phyloP scores from a whole-genome alignment of 2,888 invertebrate genomes.

The Watsonalla binaria region DNA sequence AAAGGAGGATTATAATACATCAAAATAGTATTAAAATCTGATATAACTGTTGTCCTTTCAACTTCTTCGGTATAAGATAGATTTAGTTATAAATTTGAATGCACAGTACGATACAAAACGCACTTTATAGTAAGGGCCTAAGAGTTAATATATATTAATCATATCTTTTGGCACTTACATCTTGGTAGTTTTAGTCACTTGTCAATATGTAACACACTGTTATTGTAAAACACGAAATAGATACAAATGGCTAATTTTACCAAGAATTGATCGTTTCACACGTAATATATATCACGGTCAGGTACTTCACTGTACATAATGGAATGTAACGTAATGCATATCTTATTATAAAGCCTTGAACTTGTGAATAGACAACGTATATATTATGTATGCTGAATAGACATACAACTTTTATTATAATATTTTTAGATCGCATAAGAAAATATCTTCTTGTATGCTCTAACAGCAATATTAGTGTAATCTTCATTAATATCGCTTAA shows the following conservation, averaged over 20 bases:
- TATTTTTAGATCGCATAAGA: slow-evolving; percentile 18
- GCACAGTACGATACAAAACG: slow-evolving; percentile 5
- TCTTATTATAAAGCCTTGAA: neutral
- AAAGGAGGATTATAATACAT: too few relatives aligned
- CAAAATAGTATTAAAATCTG: too few relatives aligned
- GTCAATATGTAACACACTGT: neutral
- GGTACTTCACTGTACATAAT: neutral
- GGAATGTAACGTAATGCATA: neutral
- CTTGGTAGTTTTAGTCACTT: neutral
- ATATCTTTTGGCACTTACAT: slow-evolving; percentile 45
- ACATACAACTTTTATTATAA: neutral
- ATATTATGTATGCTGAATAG: neutral
- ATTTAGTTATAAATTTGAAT: neutral
- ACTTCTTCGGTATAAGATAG: neutral
- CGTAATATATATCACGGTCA: neutral
- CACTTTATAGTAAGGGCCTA: slow-evolving; percentile 47
- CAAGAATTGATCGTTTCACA: neutral
- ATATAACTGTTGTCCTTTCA: too few relatives aligned
- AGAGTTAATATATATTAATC: slow-evolving; percentile 38
- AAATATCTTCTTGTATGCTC: slow-evolving; percentile 37
- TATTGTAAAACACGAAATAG: neutral
- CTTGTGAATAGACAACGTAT: neutral
- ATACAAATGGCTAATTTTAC: neutral
- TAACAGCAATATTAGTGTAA: slow-evolving; percentile 64
- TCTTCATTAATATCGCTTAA: slow-evolving; percentile 33